Evolutionary conservation across 2,888 invertebrate genomes (phyloP).

Genomic region (Ochlodes sylvanus): DNA sequence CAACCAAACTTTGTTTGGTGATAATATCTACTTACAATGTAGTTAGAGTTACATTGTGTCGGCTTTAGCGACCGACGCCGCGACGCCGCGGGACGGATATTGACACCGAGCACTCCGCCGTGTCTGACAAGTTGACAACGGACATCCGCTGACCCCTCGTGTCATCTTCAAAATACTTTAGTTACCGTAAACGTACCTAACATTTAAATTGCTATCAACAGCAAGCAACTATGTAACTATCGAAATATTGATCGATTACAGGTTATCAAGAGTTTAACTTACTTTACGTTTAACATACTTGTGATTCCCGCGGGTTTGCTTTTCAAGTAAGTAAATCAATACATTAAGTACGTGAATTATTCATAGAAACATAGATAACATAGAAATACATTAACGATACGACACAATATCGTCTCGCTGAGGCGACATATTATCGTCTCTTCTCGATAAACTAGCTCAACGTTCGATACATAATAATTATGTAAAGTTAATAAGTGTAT

Average conservation of each 20-base stretch:
- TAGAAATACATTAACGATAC: too few species aligned
- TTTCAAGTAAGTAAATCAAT: too few species aligned
- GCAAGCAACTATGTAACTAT: not conserved
- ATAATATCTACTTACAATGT: too few species aligned
- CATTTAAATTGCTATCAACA: not conserved
- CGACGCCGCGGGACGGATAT: not conserved
- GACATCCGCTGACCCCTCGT: not conserved
- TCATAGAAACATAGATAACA: not conserved
- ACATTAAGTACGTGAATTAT: not conserved
- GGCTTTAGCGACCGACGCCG: too few species aligned
- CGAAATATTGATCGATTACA: not conserved
- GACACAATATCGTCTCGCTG: too few species aligned
- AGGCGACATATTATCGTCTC: too few species aligned
- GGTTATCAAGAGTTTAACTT: not conserved
- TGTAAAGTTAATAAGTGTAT: too few species aligned
- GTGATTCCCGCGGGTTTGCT: not conserved
- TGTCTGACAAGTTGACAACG: not conserved
- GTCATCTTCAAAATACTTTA: not conserved
- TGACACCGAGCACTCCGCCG: not conserved
- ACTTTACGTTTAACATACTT: not conserved
- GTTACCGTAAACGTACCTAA: not conserved
- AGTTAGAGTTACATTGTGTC: too few species aligned
- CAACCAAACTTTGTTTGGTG: too few species aligned
- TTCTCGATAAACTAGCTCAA: too few species aligned
- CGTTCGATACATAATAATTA: too few species aligned